Percentiles rank a stretch among this genome's conserved stretches.
These are phyloP conservation scores for Formica exsecta DNA, from an alignment of 1,140 invertebrate species.

Conservation along the genomic window DNA sequence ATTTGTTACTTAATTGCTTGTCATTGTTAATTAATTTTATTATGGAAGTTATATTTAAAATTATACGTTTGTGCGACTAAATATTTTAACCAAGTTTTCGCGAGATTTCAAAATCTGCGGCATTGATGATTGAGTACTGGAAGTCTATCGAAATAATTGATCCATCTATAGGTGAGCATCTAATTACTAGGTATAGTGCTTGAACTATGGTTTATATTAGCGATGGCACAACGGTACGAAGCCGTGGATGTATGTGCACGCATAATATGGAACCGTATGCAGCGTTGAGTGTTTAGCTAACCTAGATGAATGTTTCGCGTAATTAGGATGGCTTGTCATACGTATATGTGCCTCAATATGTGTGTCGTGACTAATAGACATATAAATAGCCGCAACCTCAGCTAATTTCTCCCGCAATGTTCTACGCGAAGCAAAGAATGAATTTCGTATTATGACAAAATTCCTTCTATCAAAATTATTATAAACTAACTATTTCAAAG, in stretches of 20 bases:
- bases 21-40: neutral
- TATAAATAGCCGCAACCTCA: constrained; percentile 40
- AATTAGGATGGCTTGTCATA: constrained; percentile 42
- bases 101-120: constrained; percentile 9
- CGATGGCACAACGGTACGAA: neutral
- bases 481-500: neutral
- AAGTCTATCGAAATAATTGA: constrained; percentile 49
- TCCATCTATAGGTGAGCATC: neutral
- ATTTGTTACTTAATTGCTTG: neutral
- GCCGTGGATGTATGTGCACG: neutral
- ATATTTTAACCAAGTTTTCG: neutral
- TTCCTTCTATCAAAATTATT: neutral
- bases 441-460: constrained; percentile 4
- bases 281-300: constrained; percentile 27
- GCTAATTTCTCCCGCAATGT: neutral
- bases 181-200: constrained; percentile 50
- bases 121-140: neutral
- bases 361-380: constrained; percentile 56
- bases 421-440: neutral
- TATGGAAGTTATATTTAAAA: neutral
- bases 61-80: neutral
- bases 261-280: neutral
- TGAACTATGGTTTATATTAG: constrained; percentile 49
- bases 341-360: constrained; percentile 5
- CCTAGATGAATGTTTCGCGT: constrained; percentile 48